Conservation (phyloP, 2,113 vertebrate genomes). For the Anser cygnoides region DNA sequence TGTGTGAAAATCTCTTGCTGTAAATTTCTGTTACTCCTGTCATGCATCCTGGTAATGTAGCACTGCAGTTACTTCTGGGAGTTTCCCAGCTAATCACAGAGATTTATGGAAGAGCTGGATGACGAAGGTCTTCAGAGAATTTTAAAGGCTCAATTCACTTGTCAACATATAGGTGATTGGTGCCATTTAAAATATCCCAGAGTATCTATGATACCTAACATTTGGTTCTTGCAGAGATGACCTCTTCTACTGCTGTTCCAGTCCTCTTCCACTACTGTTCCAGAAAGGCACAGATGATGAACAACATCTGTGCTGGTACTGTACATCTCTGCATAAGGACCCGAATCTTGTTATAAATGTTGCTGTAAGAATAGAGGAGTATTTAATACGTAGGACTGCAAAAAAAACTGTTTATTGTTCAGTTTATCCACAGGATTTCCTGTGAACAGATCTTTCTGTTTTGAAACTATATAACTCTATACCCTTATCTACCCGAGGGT, state of each 20-base stretch:
- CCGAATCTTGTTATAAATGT: neutral
- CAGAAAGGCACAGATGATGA: neutral
- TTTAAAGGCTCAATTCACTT: neutral
- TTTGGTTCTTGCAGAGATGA: neutral
- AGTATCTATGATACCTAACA: neutral
- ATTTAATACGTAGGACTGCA: neutral
- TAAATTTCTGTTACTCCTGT: neutral
- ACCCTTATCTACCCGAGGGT: too few relatives aligned
- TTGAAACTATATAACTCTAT: neutral
- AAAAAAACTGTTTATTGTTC: neutral
- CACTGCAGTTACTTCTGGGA: neutral
- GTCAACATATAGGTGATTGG: neutral
- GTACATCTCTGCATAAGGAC: neutral
- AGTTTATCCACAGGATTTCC: neutral
- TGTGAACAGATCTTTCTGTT: neutral
- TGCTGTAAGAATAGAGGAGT: neutral
- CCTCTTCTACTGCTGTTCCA: neutral
- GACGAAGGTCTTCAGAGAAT: neutral
- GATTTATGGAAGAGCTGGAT: neutral
- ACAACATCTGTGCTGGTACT: neutral
- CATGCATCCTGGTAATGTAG: neutral
- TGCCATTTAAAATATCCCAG: neutral
- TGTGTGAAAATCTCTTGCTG: neutral
- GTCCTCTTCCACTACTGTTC: neutral
- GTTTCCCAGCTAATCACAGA: neutral